phyloP scores from a whole-genome alignment of 2,888 invertebrate species.

The Mimas tiliae region DNA sequence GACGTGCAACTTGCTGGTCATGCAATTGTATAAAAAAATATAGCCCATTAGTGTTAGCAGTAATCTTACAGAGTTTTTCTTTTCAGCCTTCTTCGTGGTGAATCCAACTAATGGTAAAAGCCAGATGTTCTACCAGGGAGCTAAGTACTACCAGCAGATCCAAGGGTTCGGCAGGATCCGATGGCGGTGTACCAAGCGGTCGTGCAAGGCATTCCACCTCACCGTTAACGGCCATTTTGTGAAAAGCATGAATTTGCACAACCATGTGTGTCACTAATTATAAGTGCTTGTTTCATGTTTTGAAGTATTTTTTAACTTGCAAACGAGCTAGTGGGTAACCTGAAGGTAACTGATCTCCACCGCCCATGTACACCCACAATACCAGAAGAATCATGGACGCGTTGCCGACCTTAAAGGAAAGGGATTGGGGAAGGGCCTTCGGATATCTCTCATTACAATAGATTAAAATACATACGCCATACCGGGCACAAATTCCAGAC shows the following conservation, averaged over 20 bases:
- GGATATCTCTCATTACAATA: too few relatives aligned
- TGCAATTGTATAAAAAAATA: too few relatives aligned
- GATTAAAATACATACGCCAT: too few relatives aligned
- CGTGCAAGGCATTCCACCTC: constrained; percentile 45
- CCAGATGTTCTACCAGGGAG: constrained; percentile 45
- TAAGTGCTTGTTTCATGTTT: neutral
- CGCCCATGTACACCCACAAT: too few relatives aligned
- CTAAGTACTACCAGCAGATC: constrained; percentile 46
- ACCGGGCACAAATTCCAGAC: too few relatives aligned
- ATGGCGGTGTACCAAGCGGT: constrained; percentile 49
- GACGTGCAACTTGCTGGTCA: too few relatives aligned
- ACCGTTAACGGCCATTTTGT: constrained; percentile 35
- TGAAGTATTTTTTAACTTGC: too few relatives aligned
- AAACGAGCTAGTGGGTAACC: too few relatives aligned
- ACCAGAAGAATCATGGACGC: too few relatives aligned
- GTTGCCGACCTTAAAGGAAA: too few relatives aligned
- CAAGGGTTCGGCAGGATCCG: constrained; percentile 31
- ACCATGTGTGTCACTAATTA: constrained; percentile 9
- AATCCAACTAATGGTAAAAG: constrained; percentile 40
- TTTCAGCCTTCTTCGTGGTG: constrained; percentile 15
- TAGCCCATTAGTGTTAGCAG: neutral
- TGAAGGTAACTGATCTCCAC: too few relatives aligned
- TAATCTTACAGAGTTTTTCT: neutral
- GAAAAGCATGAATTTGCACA: constrained; percentile 26
- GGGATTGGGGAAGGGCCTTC: too few relatives aligned